A percentile compares a stretch with the other conserved stretches of the same genome.
Evolutionary conservation across 2,888 invertebrate genomes (phyloP).

Genomic region (Drosophila glabriapex): DNA sequence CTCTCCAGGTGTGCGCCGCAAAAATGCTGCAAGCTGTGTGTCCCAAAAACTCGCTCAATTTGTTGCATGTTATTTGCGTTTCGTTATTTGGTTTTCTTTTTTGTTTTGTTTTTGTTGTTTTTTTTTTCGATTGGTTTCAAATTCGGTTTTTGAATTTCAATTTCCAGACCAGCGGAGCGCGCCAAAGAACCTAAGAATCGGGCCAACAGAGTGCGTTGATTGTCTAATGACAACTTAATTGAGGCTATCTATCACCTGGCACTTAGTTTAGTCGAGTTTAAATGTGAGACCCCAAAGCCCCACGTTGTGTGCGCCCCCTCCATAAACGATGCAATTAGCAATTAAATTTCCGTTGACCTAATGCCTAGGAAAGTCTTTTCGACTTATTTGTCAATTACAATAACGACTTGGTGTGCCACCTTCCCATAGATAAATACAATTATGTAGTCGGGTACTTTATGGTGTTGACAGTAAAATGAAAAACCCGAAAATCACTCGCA

Average conservation of each 20-base stretch:
- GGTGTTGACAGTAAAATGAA: conserved; percentile 45
- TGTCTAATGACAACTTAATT: conserved; percentile 66
- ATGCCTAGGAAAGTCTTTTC: conserved; percentile 64
- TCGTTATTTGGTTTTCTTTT: conserved; percentile 13
- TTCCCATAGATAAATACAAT: conserved; percentile 69
- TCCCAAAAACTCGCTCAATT: conserved; percentile 58
- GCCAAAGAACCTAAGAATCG: conserved; percentile 40
- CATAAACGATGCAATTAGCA: conserved; percentile 75
- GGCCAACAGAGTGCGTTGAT: conserved; percentile 30
- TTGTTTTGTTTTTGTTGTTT: conserved; percentile 9
- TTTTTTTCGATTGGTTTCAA: conserved; percentile 16
- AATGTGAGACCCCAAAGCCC: conserved; percentile 20
- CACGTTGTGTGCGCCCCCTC: conserved; percentile 7
- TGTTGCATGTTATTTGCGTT: conserved; percentile 56
- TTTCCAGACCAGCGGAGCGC: conserved; percentile 61
- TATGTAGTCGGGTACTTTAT: conserved; percentile 40
- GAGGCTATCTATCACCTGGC: conserved; percentile 69
- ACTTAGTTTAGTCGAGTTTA: conserved; percentile 53
- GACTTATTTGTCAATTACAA: conserved; percentile 82
- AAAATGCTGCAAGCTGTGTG: conserved; percentile 67
- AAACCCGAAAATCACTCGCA: conserved; percentile 71
- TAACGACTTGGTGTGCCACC: conserved; percentile 28
- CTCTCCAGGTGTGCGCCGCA: conserved; percentile 71
- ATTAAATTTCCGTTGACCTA: conserved; percentile 72
- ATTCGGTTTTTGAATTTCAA: conserved; percentile 34